Base-by-base conservation (phyloP, 2,797 vertebrate genomes). In the Novumbra hubbsi region DNA sequence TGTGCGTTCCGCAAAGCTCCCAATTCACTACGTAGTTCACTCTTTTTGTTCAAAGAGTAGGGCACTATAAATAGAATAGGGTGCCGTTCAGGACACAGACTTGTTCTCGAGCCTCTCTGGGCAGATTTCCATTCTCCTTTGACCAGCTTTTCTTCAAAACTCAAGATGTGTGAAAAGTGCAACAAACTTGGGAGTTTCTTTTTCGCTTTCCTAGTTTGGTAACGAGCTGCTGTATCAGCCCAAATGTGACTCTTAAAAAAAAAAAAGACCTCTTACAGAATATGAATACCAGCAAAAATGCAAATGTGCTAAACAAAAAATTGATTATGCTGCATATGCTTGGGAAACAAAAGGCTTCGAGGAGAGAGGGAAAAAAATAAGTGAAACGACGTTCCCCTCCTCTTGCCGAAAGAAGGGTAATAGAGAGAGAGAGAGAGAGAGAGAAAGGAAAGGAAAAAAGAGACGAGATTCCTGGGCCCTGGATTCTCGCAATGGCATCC, bases 401-500 rank as follows among this genome's bases (percentile, higher is more conserved):
- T 30, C 80, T 86, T 67, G 27, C 49, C 4, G 2, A 48, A 34
- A 34, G 30, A 16, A 70, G 67, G 49, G 63, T 62, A 70, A 38
- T 68, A 80, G 49, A 52, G 77, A 65, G 49, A 27, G 49, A 45
- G 60, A 67, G 38, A 45, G 24, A 62, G 32, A 71, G 70, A 78
- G 49, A 69, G 70, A 57, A 70, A 57, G 60, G 48, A 68, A 78
- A 60, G 68, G 68, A 76, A 76, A 74, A 70, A 83, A 65, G 67
- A 68, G 55, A 68, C 19, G 64, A 73, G 76, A 85, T 81, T 84
- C 76, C 82, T 82, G 75, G 88, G 88, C 88, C 90, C 90, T 85
- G 90, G 91, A 90, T 86, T 85, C 84, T 96, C 94, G 93, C 94
- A 94, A 95, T 96, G 95, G 94, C 95, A 96, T 97, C 96, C 95